Conservation (phyloP, 2,797 vertebrate species). For the Pangasius macronema region DNA sequence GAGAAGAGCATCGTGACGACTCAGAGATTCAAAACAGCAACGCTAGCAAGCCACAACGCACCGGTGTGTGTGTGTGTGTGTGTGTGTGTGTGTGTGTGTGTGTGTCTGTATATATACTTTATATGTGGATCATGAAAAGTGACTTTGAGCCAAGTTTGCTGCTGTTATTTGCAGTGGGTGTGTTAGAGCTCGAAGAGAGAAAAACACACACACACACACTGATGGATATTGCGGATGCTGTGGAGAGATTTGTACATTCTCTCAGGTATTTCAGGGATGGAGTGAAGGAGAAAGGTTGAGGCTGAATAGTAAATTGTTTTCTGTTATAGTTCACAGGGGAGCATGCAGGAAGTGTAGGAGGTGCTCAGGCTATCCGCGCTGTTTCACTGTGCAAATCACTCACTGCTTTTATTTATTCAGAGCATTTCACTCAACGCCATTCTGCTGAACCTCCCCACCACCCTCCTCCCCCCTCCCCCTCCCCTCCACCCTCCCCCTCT, state of each 20-base stretch:
- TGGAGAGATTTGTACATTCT: slow-evolving; percentile 35
- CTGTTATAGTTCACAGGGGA: slow-evolving; percentile 27
- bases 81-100: slow-evolving; percentile 12
- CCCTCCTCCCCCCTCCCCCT: neutral
- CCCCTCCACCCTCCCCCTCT: neutral
- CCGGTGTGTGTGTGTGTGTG: neutral
- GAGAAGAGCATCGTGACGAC: slow-evolving; percentile 20
- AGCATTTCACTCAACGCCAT: neutral
- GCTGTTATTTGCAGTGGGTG: slow-evolving; percentile 34
- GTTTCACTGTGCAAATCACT: slow-evolving; percentile 20
- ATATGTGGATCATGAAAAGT: slow-evolving; percentile 46
- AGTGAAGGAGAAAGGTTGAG: slow-evolving; percentile 32
- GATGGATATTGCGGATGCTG: slow-evolving; percentile 32
- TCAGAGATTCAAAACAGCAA: slow-evolving; percentile 34
- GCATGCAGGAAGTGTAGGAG: slow-evolving; percentile 27
- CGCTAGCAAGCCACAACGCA: slow-evolving; percentile 22
- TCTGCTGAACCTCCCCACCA: slow-evolving; percentile 1
- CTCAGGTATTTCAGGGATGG: slow-evolving; percentile 29
- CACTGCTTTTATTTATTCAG: slow-evolving; percentile 33
- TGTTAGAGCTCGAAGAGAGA: slow-evolving; percentile 11
- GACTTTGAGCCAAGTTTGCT: slow-evolving; percentile 55
- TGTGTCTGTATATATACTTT: slow-evolving; percentile 29
- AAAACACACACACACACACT: neutral
- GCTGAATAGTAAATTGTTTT: slow-evolving; percentile 36
- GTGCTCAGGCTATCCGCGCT: slow-evolving; percentile 37